A percentile compares a stretch with the other conserved stretches of the same genome.
Evolutionary conservation across 1,140 invertebrate species (phyloP).

Genomic region (Ips typographus): DNA sequence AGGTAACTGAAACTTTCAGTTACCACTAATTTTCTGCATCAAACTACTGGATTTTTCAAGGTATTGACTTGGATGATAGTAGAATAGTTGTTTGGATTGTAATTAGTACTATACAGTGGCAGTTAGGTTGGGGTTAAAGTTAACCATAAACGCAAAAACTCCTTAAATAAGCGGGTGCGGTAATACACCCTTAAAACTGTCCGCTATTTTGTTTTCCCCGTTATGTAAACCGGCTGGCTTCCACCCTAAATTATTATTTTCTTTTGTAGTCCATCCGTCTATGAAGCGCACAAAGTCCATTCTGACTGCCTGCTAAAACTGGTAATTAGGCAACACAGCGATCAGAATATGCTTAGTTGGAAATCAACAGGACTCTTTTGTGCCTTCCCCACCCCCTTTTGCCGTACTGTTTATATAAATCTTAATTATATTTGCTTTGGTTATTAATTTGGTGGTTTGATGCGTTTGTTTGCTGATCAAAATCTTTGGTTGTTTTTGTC

Average conservation of each 20-base stretch:
- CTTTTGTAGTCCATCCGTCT: slow-evolving; percentile 6
- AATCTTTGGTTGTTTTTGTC: slow-evolving; percentile 5
- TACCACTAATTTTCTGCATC: too few species aligned
- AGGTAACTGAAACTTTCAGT: background rate
- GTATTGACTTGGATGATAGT: too few species aligned
- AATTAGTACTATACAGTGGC: too few species aligned
- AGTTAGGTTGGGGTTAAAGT: too few species aligned
- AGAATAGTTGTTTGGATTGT: too few species aligned
- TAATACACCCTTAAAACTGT: slow-evolving; percentile 22
- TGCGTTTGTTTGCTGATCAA: slow-evolving; percentile 9
- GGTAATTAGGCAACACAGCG: background rate
- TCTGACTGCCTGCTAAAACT: background rate
- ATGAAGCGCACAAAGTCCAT: slow-evolving; percentile 6
- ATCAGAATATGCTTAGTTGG: slow-evolving; percentile 12
- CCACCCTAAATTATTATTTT: slow-evolving; percentile 28
- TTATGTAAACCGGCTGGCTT: slow-evolving; percentile 22
- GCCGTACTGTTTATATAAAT: slow-evolving; percentile 25
- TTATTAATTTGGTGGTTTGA: slow-evolving; percentile 23
- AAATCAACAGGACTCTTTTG: slow-evolving; percentile 10
- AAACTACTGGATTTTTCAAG: too few species aligned
- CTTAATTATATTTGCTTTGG: slow-evolving; percentile 27
- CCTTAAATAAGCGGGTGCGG: background rate
- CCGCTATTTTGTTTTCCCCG: slow-evolving; percentile 17
- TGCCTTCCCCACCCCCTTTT: too few species aligned
- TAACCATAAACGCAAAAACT: background rate